Conservation (phyloP, 1,140 invertebrate genomes). For the Zaprionus gabonicus region DNA sequence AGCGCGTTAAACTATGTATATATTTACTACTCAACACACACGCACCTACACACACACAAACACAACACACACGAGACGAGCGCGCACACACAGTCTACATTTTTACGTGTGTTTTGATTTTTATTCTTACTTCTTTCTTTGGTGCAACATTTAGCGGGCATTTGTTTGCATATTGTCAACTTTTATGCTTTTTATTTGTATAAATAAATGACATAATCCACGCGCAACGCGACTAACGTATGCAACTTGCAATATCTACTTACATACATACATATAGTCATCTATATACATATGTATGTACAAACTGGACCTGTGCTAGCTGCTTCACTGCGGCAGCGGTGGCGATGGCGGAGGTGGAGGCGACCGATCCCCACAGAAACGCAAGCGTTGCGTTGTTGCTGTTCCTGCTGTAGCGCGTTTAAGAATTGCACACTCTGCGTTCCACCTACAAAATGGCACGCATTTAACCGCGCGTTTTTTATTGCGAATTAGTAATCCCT, state of each 20-base stretch:
- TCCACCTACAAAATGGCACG: conserved; percentile 38
- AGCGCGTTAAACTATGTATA: conserved; percentile 50
- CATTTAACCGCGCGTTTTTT: conserved; percentile 56
- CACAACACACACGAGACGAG: conserved; percentile 35
- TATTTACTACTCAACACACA: conserved; percentile 33
- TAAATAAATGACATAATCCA: conserved; percentile 83
- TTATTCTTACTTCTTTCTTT: conserved; percentile 43
- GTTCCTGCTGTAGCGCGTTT: conserved; percentile 6
- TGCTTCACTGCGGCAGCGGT: conserved; percentile 36
- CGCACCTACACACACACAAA: conserved; percentile 48
- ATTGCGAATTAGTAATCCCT: conserved; percentile 61
- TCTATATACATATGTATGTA: conserved; percentile 49
- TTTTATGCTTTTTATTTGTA: conserved; percentile 57
- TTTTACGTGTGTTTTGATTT: conserved; percentile 77
- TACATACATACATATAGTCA: conserved; percentile 23
- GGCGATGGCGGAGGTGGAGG: conserved; percentile 34
- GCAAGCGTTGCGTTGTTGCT: conserved; percentile 22
- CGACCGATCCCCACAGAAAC: conserved; percentile 47
- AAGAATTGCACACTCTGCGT: conserved; percentile 16
- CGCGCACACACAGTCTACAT: conserved; percentile 72
- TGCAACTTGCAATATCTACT: conserved; percentile 60
- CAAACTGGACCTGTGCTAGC: conserved; percentile 65
- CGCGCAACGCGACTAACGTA: conserved; percentile 63
- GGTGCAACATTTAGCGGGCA: conserved; percentile 67
- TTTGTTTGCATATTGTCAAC: conserved; percentile 65